Percentiles rank a stretch among this genome's conserved stretches.
phyloP scores from a whole-genome alignment of 2,113 vertebrate genomes.

The Falco punctatus region DNA sequence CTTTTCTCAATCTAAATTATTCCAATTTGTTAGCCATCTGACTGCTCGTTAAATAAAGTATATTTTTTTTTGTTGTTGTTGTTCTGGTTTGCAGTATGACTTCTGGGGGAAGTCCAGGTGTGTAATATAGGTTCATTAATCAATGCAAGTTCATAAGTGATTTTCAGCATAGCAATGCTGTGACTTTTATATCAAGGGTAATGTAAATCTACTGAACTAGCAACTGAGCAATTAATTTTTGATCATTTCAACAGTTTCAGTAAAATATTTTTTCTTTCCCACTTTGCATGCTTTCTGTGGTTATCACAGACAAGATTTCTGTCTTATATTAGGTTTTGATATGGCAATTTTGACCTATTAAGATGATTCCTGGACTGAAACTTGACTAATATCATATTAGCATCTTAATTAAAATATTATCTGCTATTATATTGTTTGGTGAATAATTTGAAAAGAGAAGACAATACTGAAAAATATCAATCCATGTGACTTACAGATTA shows the following conservation, averaged over 20 bases:
- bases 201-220: neutral
- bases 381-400: neutral
- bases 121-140: neutral
- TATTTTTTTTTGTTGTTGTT: neutral
- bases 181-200: neutral
- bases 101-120: neutral
- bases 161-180: neutral
- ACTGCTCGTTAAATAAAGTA: neutral
- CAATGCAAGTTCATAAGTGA: neutral
- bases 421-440: neutral
- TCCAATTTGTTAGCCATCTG: neutral
- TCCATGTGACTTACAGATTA: neutral
- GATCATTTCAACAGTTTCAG: neutral
- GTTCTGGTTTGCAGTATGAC: neutral
- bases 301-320: neutral
- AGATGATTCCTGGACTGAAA: neutral
- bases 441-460: neutral
- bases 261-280: neutral
- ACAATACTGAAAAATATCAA: neutral
- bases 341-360: neutral
- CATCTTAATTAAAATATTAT: neutral
- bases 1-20: neutral
- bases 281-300: neutral
- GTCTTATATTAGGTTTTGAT: neutral
- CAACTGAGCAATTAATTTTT: neutral